Percentiles rank a stretch among this genome's conserved stretches.
Conservation (phyloP, 2,888 invertebrate species). For the Pseudococcus jackbeardsleyi region DNA sequence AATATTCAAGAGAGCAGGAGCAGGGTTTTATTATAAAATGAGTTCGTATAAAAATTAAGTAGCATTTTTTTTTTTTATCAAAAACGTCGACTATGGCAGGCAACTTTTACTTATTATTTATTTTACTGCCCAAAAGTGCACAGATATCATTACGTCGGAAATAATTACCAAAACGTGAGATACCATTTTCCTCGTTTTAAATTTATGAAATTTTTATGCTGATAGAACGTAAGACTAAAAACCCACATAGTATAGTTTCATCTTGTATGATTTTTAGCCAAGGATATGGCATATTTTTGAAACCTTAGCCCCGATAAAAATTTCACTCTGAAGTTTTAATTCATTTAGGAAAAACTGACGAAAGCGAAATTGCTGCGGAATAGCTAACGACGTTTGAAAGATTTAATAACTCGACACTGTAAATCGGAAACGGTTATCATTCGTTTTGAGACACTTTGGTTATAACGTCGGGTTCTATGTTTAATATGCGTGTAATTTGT, state of each 20-base stretch:
- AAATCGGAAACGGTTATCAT: constrained; percentile 47
- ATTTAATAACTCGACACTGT: constrained; percentile 15
- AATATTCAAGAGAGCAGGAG: constrained; percentile 21
- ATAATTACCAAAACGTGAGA: constrained; percentile 19
- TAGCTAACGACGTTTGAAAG: constrained; percentile 6
- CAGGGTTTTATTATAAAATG: background rate
- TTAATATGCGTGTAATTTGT: constrained; percentile 44
- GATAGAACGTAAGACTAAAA: background rate
- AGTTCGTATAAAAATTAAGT: background rate
- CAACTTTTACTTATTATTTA: background rate
- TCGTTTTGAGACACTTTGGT: constrained; percentile 10
- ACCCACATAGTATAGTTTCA: background rate
- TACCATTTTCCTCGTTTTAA: background rate
- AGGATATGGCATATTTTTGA: background rate
- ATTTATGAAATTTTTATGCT: background rate
- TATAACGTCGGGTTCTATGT: background rate
- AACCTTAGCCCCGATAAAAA: background rate
- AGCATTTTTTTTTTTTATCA: background rate
- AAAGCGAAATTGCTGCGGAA: background rate
- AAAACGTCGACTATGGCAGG: background rate
- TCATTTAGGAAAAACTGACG: background rate
- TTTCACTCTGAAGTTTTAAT: constrained; percentile 6
- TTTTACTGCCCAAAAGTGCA: background rate
- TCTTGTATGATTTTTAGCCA: too few species aligned
- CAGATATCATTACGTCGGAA: background rate